phyloP scores from a whole-genome alignment of 2,113 vertebrate genomes.

The Ceyx margarethae region DNA sequence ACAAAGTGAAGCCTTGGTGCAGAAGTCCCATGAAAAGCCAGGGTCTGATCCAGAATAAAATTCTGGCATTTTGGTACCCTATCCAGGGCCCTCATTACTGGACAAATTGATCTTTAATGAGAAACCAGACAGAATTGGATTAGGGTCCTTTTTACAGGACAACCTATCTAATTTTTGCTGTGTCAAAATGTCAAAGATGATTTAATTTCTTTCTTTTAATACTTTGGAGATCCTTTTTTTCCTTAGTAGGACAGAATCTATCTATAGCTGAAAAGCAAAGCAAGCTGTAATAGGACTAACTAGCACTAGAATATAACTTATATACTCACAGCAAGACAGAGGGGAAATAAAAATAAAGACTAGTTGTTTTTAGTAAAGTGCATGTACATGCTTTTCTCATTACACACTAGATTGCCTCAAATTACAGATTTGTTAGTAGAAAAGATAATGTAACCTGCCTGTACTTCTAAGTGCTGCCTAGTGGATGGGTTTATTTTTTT shows the following conservation, averaged over 20 bases:
- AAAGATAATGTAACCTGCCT: not conserved
- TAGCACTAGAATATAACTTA: not conserved
- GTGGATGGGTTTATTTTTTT: not conserved
- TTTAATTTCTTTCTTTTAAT: not conserved
- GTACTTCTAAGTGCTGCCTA: not conserved
- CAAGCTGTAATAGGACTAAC: not conserved
- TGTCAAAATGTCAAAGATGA: not conserved
- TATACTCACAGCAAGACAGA: not conserved
- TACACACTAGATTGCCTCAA: not conserved
- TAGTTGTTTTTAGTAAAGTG: not conserved
- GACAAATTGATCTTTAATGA: constrained; percentile 13
- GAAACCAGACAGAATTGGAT: not conserved
- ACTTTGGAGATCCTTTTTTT: not conserved
- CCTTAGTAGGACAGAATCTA: not conserved
- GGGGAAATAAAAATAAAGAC: not conserved
- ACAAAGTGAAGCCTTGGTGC: not conserved
- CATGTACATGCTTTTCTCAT: not conserved
- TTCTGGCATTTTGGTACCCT: not conserved
- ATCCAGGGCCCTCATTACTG: not conserved
- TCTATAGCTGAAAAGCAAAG: not conserved
- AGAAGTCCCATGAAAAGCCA: not conserved
- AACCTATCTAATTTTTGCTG: not conserved
- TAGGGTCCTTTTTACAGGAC: not conserved
- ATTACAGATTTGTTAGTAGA: not conserved
- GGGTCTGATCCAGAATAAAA: not conserved